Base-by-base conservation (phyloP, 2,888 invertebrate genomes). In the Limnephilus auricula region DNA sequence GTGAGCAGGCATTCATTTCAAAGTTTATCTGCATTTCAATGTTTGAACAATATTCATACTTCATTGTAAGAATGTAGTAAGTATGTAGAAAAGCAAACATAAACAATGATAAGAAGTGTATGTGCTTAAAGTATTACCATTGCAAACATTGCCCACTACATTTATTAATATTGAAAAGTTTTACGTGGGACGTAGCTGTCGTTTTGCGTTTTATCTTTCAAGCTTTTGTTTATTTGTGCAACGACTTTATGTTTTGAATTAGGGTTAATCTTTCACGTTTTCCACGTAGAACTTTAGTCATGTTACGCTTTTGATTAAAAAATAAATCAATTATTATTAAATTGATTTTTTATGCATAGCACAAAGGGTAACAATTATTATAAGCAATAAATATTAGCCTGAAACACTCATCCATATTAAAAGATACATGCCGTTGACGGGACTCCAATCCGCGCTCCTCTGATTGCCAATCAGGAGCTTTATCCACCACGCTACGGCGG, bases 101-200 rank as follows among this genome's bases (percentile, higher is more conserved):
- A 79, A 89, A 89, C 79, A 79, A 37, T 37, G 89, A 89, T 89
- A 89, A 79, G 89, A 79, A 34, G n/a, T 79, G 34, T 79, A 30
- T 89, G 34, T 79, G 89, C 37, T 89, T 89, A 37, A 89, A 79
- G 30, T 37, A 79, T 89, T 89, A 40, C 79, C 87, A 78, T 34
- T 79, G 89, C 79, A 89, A 89, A 89, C 31, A 89, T 40, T 89
- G 79, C 89, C 89, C 79, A 37, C 88, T 79, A 88, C 79, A 37
- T 79, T 88, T 30, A 18, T 80, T 84, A 34, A 79, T 13, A 32
- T 80, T 30, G 25, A 83, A 34, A 15, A 83, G 37, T 37, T 37
- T 32, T 30, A 18, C 79, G 79, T 80, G 79, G 79, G 79, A 79
- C 31, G 18, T 15, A 25, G 10, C 65, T 65, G 25, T 65, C 65